These are phyloP conservation scores for Tupaia chinensis DNA, from an alignment of 2,113 vertebrate species.

Conservation along the genomic window DNA sequence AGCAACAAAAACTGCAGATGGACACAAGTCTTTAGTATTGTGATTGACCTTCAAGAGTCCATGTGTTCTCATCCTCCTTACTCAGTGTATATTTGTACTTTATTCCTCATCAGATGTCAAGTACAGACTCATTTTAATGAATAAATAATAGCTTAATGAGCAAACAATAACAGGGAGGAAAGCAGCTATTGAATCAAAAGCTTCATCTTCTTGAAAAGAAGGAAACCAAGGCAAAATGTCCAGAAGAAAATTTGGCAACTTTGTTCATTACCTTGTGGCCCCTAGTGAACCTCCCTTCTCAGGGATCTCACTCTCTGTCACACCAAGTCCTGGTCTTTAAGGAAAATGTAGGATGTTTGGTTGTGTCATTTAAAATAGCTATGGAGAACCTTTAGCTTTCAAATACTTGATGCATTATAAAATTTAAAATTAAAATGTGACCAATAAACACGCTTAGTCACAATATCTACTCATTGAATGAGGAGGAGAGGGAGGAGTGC, in stretches of 20 bases:
- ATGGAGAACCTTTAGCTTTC: background rate
- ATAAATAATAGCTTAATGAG: background rate
- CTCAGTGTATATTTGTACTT: background rate
- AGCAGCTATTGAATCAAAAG: background rate
- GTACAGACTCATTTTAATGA: background rate
- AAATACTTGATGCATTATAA: background rate
- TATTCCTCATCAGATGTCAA: background rate
- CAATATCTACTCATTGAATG: background rate
- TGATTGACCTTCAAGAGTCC: background rate
- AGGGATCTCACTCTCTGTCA: background rate
- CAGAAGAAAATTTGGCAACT: background rate
- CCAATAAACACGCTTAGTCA: background rate
- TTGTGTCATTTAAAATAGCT: background rate
- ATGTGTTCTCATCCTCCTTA: background rate
- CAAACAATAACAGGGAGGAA: background rate
- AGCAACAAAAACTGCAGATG: background rate
- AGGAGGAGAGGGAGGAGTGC: no score
- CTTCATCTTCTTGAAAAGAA: background rate
- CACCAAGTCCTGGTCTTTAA: background rate
- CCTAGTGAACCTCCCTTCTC: fast-evolving
- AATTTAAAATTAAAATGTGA: background rate
- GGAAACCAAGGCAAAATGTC: slow-evolving; percentile 7
- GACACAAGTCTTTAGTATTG: background rate
- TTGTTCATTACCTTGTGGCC: background rate
- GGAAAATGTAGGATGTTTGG: background rate